Evolutionary conservation across 2,888 invertebrate species (phyloP).

Genomic region (Limnephilus lunatus): DNA sequence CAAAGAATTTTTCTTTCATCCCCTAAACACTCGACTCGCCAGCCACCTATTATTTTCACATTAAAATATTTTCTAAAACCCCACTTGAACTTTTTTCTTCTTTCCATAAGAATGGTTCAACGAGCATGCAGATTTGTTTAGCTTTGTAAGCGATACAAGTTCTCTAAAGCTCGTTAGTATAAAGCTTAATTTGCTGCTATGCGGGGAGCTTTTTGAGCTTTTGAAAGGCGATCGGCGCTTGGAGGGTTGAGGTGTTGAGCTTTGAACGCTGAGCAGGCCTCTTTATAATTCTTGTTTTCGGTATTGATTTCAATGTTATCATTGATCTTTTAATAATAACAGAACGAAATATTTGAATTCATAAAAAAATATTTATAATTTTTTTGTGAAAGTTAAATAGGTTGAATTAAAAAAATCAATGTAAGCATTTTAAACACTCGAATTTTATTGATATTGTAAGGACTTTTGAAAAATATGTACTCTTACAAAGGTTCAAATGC

Average conservation of each 20-base stretch:
- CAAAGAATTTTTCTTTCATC: conserved; percentile 27
- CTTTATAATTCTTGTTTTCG: not conserved
- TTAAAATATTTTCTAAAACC: conserved; percentile 54
- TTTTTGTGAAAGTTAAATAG: not conserved
- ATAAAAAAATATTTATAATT: not conserved
- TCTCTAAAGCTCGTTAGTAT: conserved; percentile 41
- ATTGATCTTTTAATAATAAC: conserved; percentile 5
- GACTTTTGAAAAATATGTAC: not conserved
- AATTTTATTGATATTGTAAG: not conserved
- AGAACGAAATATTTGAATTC: not conserved
- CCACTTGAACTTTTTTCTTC: conserved; percentile 59
- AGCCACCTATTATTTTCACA: conserved; percentile 59
- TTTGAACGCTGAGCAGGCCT: not conserved
- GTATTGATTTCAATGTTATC: conserved; percentile 27
- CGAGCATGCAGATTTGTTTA: conserved; percentile 47
- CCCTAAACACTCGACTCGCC: conserved; percentile 61
- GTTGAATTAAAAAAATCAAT: not conserved
- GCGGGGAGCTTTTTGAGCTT: conserved; percentile 43
- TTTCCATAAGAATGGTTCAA: conserved; percentile 35
- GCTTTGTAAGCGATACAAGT: conserved; percentile 47
- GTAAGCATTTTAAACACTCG: no score
- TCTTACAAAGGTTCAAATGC: no score
- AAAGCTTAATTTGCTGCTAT: conserved; percentile 42
- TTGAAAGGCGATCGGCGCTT: conserved; percentile 19
- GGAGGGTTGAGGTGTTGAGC: conserved; percentile 44